These are phyloP conservation scores for Microchrysa polita DNA, from an alignment of 2,888 invertebrate species.

Conservation along the genomic window DNA sequence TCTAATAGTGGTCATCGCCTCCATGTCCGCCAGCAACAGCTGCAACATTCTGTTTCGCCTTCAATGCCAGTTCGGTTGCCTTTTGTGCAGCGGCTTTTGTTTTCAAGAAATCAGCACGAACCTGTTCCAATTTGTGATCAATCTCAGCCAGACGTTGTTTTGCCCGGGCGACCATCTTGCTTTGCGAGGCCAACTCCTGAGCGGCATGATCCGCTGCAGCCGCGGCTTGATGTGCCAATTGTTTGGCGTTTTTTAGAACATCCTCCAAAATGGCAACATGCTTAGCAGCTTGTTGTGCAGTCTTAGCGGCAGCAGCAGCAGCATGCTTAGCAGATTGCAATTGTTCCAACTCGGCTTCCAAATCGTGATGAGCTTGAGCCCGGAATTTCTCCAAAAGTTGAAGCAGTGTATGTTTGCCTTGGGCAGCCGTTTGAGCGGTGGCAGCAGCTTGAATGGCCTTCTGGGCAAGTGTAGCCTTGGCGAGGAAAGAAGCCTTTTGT, in stretches of 20 bases:
- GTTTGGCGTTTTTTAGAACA: conserved; percentile 75
- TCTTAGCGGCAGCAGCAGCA: conserved; percentile 72
- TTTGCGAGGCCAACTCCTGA: conserved; percentile 74
- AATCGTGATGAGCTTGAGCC: conserved; percentile 72
- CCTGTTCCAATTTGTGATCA: conserved; percentile 72
- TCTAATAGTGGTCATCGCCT: neutral
- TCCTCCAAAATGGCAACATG: conserved; percentile 73
- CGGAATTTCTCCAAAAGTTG: conserved; percentile 75
- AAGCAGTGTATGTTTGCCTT: conserved; percentile 70
- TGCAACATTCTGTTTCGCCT: conserved; percentile 76
- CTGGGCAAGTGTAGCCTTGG: conserved; percentile 77
- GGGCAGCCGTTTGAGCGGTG: conserved; percentile 70
- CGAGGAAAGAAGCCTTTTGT: conserved; percentile 71
- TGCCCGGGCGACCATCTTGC: conserved; percentile 79
- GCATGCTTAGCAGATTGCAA: conserved; percentile 75
- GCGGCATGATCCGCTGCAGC: conserved; percentile 70
- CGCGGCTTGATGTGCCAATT: neutral
- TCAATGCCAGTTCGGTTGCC: conserved; percentile 71
- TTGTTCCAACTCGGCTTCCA: conserved; percentile 76
- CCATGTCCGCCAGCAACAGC: conserved; percentile 65
- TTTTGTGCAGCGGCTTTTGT: conserved; percentile 75
- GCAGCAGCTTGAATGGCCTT: conserved; percentile 74
- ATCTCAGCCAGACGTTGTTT: conserved; percentile 71
- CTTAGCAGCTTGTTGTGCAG: conserved; percentile 75
- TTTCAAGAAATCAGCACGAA: conserved; percentile 76